phyloP scores from a whole-genome alignment of 1,140 invertebrate genomes.

The Solenopsis fugax region DNA sequence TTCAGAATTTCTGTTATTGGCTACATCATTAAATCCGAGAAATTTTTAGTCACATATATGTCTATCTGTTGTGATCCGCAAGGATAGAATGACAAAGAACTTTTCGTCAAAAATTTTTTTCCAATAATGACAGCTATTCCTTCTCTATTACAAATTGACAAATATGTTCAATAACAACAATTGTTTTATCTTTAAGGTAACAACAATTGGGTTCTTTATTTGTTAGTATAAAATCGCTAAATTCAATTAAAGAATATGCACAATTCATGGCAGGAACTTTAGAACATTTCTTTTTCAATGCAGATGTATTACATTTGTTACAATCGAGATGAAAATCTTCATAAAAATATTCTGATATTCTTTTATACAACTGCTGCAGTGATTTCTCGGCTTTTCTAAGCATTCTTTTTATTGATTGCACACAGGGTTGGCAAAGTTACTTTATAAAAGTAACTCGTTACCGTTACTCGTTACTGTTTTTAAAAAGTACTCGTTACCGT shows the following conservation, averaged over 20 bases:
- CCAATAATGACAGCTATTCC: neutral
- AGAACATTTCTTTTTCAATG: conserved; percentile 11
- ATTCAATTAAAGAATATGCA: conserved; percentile 7
- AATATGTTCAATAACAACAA: conserved; percentile 29
- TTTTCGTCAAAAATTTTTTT: neutral
- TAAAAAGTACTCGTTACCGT: no score
- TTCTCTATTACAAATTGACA: conserved; percentile 8
- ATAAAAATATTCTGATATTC: conserved; percentile 15
- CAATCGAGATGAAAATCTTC: neutral
- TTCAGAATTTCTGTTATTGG: neutral
- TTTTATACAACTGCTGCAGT: conserved; percentile 32
- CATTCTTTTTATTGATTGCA: conserved; percentile 55
- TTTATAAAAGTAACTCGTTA: no score
- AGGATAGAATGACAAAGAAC: conserved; percentile 1
- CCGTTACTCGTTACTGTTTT: no score
- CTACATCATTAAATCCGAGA: neutral
- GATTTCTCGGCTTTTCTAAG: conserved; percentile 45
- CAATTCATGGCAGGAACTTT: neutral
- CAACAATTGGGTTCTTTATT: conserved; percentile 14
- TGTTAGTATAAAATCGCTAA: conserved; percentile 8
- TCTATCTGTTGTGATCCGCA: neutral
- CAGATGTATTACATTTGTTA: neutral
- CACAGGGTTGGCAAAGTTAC: no score
- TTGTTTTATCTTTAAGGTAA: conserved; percentile 31
- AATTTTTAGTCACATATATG: neutral